A percentile compares a stretch with the other conserved stretches of the same genome.
These are phyloP conservation scores for Characodon lateralis DNA, from an alignment of 2,797 vertebrate genomes.

Conservation along the genomic window DNA sequence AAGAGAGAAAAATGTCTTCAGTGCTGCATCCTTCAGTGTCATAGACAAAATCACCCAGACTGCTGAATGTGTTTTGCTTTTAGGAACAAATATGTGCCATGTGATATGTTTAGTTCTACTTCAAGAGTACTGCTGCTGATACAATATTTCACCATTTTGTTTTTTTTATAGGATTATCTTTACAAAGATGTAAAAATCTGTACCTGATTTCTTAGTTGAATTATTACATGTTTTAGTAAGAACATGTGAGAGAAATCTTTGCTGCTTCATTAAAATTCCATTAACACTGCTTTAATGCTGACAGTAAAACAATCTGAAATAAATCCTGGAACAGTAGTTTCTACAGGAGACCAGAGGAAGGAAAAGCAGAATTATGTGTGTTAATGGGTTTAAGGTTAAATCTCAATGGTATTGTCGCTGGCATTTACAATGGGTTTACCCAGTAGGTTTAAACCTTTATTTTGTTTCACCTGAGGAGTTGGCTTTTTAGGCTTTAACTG, in stretches of 20 bases:
- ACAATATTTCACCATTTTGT: neutral
- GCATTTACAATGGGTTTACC: neutral
- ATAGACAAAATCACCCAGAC: constrained; percentile 15
- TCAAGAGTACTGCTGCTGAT: constrained; percentile 1
- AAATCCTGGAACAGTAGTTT: neutral
- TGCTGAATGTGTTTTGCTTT: constrained; percentile 28
- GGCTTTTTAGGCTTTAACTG: neutral
- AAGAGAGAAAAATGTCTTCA: neutral
- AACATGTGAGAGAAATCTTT: neutral
- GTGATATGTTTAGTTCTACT: neutral
- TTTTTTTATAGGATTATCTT: neutral
- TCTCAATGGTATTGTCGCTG: neutral
- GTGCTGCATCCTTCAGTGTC: constrained; percentile 9
- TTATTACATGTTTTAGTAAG: neutral
- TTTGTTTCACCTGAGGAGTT: neutral
- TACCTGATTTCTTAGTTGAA: neutral
- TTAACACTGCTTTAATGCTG: neutral
- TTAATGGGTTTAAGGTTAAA: neutral
- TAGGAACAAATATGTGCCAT: constrained; percentile 11
- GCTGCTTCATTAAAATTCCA: neutral
- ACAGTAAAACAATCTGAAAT: neutral
- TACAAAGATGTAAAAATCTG: neutral
- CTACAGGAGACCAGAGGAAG: neutral
- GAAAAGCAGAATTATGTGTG: neutral
- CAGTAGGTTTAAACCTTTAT: neutral